These are phyloP conservation scores for Emydoidea blandingii DNA, from an alignment of 2,797 vertebrate genomes.

Conservation along the genomic window DNA sequence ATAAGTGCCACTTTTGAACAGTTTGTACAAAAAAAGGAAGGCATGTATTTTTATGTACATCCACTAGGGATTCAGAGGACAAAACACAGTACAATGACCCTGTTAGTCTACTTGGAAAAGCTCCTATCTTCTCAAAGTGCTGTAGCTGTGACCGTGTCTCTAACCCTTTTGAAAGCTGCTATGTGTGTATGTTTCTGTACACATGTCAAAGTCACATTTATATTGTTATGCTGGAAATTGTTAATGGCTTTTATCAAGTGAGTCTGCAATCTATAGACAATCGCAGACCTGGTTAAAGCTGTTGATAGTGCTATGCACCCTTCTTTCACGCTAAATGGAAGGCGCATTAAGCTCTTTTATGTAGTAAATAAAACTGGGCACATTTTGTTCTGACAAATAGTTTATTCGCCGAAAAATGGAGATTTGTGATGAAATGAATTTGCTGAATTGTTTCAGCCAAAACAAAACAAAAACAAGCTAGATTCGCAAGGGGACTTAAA, in stretches of 20 bases:
- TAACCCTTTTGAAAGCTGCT: background rate
- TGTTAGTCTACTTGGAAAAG: background rate
- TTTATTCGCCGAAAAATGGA: background rate
- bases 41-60: background rate
- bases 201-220: background rate
- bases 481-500: background rate
- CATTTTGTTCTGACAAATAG: background rate
- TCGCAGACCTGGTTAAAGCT: background rate
- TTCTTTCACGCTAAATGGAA: background rate
- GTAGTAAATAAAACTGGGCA: background rate
- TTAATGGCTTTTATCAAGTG: background rate
- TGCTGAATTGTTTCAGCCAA: background rate
- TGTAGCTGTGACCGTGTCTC: background rate
- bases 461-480: background rate
- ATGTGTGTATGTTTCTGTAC: background rate
- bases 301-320: background rate
- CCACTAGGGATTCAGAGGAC: background rate
- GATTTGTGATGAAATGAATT: background rate
- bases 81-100: background rate
- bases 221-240: background rate
- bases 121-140: background rate
- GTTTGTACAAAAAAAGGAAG: background rate
- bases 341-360: background rate
- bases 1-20: background rate
- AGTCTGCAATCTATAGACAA: background rate